Evolutionary conservation across 1,140 invertebrate species (phyloP).

Genomic region (Macrobrachium rosenbergii): DNA sequence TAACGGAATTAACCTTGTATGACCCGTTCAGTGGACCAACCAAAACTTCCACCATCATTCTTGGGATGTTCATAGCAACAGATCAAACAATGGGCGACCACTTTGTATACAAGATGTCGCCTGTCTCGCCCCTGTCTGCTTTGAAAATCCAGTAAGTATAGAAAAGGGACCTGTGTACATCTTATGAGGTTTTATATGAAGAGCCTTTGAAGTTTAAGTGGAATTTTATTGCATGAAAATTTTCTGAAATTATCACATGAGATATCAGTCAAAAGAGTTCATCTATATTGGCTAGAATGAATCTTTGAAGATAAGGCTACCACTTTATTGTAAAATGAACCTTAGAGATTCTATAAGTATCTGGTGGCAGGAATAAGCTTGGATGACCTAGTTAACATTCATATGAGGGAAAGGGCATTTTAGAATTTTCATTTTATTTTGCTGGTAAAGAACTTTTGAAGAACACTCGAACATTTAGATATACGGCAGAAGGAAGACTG

Average conservation of each 20-base stretch:
- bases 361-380: neutral
- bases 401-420: no score
- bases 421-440: no score
- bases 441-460: no score
- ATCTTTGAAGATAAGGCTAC: neutral
- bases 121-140: slow-evolving; percentile 31
- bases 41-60: slow-evolving; percentile 3
- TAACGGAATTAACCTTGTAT: slow-evolving; percentile 38
- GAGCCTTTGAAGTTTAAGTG: no score
- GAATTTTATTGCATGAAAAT: no score
- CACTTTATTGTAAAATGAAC: neutral
- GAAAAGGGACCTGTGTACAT: neutral
- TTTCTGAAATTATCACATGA: no score
- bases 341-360: neutral
- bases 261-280: no score
- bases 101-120: slow-evolving; percentile 50
- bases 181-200: no score
- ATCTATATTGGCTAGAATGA: neutral
- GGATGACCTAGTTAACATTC: no score
- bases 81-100: slow-evolving; percentile 50
- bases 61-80: slow-evolving; percentile 47
- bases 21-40: slow-evolving; percentile 19
- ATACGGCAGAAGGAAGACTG: no score
- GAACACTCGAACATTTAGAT: no score
- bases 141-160: slow-evolving; percentile 44